A percentile compares a stretch with the other conserved stretches of the same genome.
phyloP scores from a whole-genome alignment of 2,113 vertebrate species.

The Cephalopholis sonnerati region DNA sequence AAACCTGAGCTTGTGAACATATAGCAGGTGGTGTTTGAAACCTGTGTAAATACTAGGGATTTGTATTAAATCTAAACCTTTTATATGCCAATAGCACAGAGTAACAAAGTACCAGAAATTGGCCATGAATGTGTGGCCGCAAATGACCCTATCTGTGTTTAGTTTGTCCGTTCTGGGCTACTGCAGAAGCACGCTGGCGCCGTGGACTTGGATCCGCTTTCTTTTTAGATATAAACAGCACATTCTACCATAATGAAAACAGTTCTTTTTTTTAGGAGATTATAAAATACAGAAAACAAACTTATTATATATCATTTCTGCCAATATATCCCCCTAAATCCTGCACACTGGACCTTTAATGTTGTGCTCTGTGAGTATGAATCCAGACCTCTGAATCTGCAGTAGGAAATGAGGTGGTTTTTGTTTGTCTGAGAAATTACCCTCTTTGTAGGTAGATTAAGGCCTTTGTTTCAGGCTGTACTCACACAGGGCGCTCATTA shows the following conservation, averaged over 20 bases:
- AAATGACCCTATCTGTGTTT: too few species aligned
- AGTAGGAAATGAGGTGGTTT: constrained; percentile 27
- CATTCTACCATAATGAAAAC: too few species aligned
- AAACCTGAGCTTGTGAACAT: constrained; percentile 10
- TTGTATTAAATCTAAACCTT: neutral
- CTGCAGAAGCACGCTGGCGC: too few species aligned
- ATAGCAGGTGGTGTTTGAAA: constrained; percentile 13
- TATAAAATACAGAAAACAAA: too few species aligned
- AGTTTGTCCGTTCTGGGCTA: too few species aligned
- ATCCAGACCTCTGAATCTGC: constrained; percentile 16
- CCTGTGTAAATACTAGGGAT: constrained; percentile 14
- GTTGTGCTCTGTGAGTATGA: constrained; percentile 11
- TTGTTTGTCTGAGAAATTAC: constrained; percentile 30
- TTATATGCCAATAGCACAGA: neutral
- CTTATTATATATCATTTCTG: too few species aligned
- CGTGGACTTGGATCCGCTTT: too few species aligned
- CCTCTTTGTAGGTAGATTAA: constrained; percentile 42
- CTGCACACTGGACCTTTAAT: too few species aligned
- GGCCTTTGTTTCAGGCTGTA: constrained; percentile 32
- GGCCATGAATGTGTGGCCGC: neutral
- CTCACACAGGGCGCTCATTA: constrained; percentile 24
- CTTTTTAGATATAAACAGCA: too few species aligned
- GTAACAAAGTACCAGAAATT: neutral
- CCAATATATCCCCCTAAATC: too few species aligned
- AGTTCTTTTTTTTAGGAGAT: too few species aligned